Evolutionary conservation across 2,888 invertebrate species (phyloP), one percentile per base, ranked within the genome.

Genomic region (Boloria euphrosyne): DNA sequence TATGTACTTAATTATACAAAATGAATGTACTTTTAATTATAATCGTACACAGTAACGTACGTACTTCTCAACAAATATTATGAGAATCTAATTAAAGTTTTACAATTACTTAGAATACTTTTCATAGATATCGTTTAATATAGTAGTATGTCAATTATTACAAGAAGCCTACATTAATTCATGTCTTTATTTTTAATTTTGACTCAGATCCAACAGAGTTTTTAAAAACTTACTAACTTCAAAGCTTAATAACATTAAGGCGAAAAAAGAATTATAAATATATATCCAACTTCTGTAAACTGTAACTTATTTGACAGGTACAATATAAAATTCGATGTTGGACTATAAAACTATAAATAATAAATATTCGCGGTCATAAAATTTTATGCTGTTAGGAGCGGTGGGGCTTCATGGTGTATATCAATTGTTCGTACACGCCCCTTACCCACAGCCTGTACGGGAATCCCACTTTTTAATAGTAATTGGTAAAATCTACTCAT

Each of bases 291-390:
- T 18, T 65, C 57, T 17, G 43, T 64, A 67, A 62, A 68, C 68
- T 65, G 67, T 70, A 66, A 70, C 65, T 69, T 65, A 67, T 77
- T 72, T 76, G 77, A 75, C 72, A 69, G 73, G 72, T 71, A 78
- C 76, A 76, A 75, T 68, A 71, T 77, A 74, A 72, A 78, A 80
- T 79, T 80, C 80, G 77, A 80, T 82, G 78, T 79, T 76, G 81
- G 78, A 79, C 81, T 82, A 83, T 85, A 83, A 84, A 86, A 85
- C 87, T 86, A 86, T 87, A 89, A 87, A 89, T 87, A 86, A 87
- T 85, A 89, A 87, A 89, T 88, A 86, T 87, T 86, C 82, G 81
- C 79, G 75, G 80, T 78, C 82, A 83, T 90, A 90, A 88, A 89
- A 86, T 87, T 89, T 89, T 89, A 90, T 87, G 85, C 79, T 74